Percentiles rank a stretch among this genome's conserved stretches.
phyloP scores from a whole-genome alignment of 2,113 vertebrate species.

The Spilogale gracilis region DNA sequence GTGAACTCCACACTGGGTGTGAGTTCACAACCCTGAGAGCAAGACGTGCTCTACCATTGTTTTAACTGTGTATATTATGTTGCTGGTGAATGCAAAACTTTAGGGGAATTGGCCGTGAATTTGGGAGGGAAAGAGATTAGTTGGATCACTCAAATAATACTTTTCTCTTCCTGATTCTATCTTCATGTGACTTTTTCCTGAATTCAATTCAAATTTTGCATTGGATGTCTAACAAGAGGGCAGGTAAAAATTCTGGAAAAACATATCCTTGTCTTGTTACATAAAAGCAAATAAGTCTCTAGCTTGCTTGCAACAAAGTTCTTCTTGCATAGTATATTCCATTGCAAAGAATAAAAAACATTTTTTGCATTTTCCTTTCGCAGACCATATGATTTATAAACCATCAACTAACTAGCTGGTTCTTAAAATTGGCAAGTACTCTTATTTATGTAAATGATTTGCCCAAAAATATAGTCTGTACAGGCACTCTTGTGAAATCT shows the following conservation, averaged over 20 bases:
- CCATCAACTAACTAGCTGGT: background rate
- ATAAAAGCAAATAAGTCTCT: background rate
- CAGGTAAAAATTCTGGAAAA: background rate
- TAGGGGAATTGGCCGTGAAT: background rate
- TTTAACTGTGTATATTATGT: background rate
- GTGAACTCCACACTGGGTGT: background rate
- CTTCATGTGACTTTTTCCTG: background rate
- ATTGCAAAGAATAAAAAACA: background rate
- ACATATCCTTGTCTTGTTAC: background rate
- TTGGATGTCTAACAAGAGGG: background rate
- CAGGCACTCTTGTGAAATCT: background rate
- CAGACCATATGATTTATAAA: background rate
- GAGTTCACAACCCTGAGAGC: background rate
- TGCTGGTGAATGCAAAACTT: constrained; percentile 23
- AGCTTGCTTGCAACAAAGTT: background rate
- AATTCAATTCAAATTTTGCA: background rate
- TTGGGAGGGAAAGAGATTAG: background rate
- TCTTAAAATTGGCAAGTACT: constrained; percentile 22
- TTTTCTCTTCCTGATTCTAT: constrained; percentile 33
- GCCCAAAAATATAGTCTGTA: background rate
- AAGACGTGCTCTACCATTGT: background rate
- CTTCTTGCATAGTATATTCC: background rate
- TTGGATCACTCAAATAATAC: background rate
- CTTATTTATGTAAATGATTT: background rate
- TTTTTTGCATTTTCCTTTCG: background rate